Evolutionary conservation across 2,888 invertebrate species (phyloP), one percentile per base, ranked within the genome.

Genomic region (Sesia bembeciformis): DNA sequence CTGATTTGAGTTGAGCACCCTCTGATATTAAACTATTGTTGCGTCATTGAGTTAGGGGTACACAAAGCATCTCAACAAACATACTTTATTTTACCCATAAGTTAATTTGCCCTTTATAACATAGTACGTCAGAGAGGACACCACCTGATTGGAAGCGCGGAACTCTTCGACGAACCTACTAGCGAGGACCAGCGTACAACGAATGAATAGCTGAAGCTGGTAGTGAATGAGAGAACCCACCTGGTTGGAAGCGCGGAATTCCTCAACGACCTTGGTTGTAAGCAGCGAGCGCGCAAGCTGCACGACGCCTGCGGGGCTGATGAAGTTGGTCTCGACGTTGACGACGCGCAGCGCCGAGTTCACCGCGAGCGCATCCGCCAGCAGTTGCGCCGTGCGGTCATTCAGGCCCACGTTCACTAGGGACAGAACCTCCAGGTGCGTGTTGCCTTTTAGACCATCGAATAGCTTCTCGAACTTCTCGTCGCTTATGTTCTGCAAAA

Each of bases 221-320:
- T 23, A 23, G 5, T 40, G 7, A 40, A 4, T 40, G 5, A 39
- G 3, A 38, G 5, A n/a, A 2, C 54, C 38, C 2, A 98, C 98
- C 95, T 99, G 99, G 90, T 99, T 99, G 62, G 98, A 95, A 65
- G 98, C 98, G 80, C 98, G 93, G 88, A 99, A 97, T 91, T 99
- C 98, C 86, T 97, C 96, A 52, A 98, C 93, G 59, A 93, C 92
- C 81, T 95, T 95, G 68, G 96, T 95, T 71, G 94, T 93, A 60
- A 98, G 93, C 74, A 99, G 92, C 54, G 97, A 93, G 81, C 94
- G 94, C 58, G 98, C 92, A 63, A 99, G 91, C 81, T 93, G 93
- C 63, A 98, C 95, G 74, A 99, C 92, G 59, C 95, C 93, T 64
- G 93, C 91, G 58, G 98, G 98, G 76, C 95, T 96, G 80, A 99